Evolutionary conservation across 1,140 invertebrate genomes (phyloP), one percentile per base, ranked within the genome.

Genomic region (Oreohelix idahoensis): DNA sequence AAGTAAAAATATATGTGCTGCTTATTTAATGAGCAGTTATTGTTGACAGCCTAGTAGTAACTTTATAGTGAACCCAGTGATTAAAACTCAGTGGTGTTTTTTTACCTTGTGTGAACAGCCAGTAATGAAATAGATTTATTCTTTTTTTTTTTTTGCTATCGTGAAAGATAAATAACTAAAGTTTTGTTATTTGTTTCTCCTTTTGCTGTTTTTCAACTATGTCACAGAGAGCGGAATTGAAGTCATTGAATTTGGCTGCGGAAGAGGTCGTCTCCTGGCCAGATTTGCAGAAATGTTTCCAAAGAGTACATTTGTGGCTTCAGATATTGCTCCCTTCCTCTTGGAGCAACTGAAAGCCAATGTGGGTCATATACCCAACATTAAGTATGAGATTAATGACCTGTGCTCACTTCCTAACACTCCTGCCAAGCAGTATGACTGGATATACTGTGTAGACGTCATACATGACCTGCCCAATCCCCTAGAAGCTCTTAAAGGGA

Each of bases 241-340:
- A 23, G 79, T 81, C 23, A 70, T 81, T 45, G 79, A 81, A 45
- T 71, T 81, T 81, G 79, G 79, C n/a, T 58, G 63, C 29, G 79
- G 79, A 32, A 70, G 66, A 49, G 79, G 63, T 10, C 42, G 69
- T n/a, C 63, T 71, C 26, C 11, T 70, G 8, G 36, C 79, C 42
- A 70, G 17, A 51, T 39, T 81, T 15, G 79, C 79, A 36, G 0
- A 20, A 8, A 70, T 49, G 79, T 81, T 81, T 45, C 79, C 79
- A 29, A 70, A 81, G 36, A 81, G 79, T 35, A 70, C 8, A 5
- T 81, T 81, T 35, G 51, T 29, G 5, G 51, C 79, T 20, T 71
- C 79, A 29, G 79, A 81, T 2, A 36, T 17, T 32, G 29, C 10
- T 15, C 36, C 63, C 26, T 23, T 5, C 2, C 42, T 81, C 1